A percentile compares a stretch with the other conserved stretches of the same genome.
Conservation (phyloP, 2,113 vertebrate species). For the Galeopterus variegatus region DNA sequence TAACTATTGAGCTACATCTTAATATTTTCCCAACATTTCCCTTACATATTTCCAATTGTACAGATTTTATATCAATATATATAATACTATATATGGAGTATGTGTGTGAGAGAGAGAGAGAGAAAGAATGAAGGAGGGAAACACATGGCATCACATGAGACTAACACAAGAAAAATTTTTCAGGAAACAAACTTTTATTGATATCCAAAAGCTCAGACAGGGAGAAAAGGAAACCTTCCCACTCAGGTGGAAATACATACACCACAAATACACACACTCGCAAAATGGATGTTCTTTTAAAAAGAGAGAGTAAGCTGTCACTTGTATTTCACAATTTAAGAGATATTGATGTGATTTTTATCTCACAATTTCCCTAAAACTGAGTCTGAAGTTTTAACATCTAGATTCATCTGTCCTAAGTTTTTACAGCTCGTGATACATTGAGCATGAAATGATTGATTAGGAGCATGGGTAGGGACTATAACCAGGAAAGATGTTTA, state of each 20-base stretch:
- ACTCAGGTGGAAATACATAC: neutral
- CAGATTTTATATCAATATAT: neutral
- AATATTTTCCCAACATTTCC: neutral
- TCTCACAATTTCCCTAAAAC: neutral
- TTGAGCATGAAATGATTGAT: neutral
- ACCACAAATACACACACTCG: neutral
- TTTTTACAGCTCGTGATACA: neutral
- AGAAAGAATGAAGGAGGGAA: neutral
- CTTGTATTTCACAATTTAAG: neutral
- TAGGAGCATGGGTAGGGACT: neutral
- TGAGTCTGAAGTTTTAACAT: neutral
- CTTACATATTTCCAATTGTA: neutral
- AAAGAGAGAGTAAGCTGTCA: neutral
- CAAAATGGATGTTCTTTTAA: neutral
- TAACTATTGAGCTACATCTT: neutral
- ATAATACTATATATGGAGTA: neutral
- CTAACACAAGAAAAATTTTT: neutral
- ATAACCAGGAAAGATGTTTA: neutral
- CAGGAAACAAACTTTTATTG: neutral
- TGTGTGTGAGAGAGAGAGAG: accelerated
- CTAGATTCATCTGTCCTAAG: neutral
- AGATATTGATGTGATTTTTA: neutral
- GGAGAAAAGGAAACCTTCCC: neutral
- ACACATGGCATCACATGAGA: neutral
- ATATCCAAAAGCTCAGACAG: neutral